These are phyloP conservation scores for Zootermopsis nevadensis DNA, from an alignment of 2,888 invertebrate species.

Conservation along the genomic window DNA sequence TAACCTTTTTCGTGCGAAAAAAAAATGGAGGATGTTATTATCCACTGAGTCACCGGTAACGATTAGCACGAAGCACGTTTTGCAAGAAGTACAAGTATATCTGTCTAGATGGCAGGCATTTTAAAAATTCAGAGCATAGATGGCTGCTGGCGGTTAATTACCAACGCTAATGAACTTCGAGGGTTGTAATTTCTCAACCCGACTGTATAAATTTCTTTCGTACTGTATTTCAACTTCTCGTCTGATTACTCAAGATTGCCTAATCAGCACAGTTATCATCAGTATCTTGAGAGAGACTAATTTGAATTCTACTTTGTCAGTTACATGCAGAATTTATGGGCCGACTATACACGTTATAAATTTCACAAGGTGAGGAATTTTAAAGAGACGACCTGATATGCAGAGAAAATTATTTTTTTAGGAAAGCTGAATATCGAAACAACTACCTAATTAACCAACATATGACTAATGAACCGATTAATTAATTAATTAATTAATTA, in stretches of 20 bases:
- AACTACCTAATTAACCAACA: no score
- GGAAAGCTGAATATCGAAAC: no score
- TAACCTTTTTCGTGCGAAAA: no score
- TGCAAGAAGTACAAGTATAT: neutral
- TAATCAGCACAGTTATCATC: neutral
- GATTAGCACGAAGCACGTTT: neutral
- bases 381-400: no score
- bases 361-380: neutral
- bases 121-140: neutral
- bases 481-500: no score
- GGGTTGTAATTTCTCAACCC: neutral
- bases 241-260: neutral
- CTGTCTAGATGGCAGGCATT: neutral
- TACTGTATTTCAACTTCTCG: neutral
- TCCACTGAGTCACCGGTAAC: neutral
- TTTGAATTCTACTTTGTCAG: neutral
- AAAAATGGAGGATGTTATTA: no score
- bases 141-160: neutral
- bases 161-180: neutral
- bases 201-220: neutral
- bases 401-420: no score
- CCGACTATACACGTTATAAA: neutral
- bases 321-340: neutral
- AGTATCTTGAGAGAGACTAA: neutral
- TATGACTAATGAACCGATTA: no score